Evolutionary conservation across 2,888 invertebrate genomes (phyloP), one percentile per base, ranked within the genome.

Genomic region (Neuroscelio doddi): DNA sequence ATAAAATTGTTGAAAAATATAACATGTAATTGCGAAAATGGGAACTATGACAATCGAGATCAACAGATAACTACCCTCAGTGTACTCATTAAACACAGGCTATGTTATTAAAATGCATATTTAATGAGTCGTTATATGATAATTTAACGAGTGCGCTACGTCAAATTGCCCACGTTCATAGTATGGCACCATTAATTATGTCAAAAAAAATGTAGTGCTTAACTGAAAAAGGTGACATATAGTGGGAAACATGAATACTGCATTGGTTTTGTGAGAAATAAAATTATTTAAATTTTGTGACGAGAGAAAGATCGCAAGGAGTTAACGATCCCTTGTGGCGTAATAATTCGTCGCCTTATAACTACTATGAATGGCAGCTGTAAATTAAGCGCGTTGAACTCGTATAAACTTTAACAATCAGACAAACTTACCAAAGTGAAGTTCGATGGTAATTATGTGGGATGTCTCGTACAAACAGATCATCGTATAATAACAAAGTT

Each of bases 141-240:
- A 74, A 75, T 73, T 75, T 73, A 72, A 75, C 70, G 67, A 72
- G 58, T 58, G 46, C 24, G 34, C 32, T 53, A 39, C 27, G 26
- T 50, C 53, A 52, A 65, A 64, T 68, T 66, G 68, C 57, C 69
- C 68, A 66, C 73, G 69, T 75, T 72, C 74, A 69, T 71, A 68
- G 68, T 64, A 63, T 64, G 50, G 52, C 44, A 61, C 68, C 69
- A 75, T 76, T 73, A 75, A 77, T 77, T 76, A 73, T 70, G 49
- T 44, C 62, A 52, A 52, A 58, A 51, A 55, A 55, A 61, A 67
- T 70, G 69, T 63, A 67, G 63, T 53, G 45, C 44, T 14, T 26
- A 39, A 56, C 32, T 45, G 34, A 30, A 9, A 9, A 30, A 30
- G 30, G 8, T 21, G 30, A 9, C 26, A 26, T 4, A 30, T 9